A percentile compares a stretch with the other conserved stretches of the same genome.
Conservation (phyloP, 2,113 vertebrate genomes). For the Stercorarius parasiticus region DNA sequence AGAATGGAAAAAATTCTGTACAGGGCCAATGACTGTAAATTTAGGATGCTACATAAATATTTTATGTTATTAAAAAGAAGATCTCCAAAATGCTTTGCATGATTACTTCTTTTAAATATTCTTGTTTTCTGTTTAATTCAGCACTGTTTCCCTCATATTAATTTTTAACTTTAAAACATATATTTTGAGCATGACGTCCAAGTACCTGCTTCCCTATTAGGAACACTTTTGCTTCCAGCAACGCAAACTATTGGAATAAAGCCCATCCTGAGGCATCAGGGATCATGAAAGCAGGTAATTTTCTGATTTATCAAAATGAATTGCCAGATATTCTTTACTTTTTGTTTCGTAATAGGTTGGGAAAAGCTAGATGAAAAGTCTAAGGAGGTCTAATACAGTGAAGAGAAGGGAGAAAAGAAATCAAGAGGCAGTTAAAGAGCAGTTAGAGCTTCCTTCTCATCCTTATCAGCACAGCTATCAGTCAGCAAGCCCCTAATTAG, state of each 20-base stretch:
- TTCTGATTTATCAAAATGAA: not conserved
- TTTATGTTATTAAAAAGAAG: not conserved
- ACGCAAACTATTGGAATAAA: not conserved
- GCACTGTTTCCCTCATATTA: not conserved
- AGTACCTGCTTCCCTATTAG: not conserved
- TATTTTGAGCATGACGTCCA: not conserved
- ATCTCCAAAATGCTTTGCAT: not conserved
- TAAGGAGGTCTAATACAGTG: not conserved
- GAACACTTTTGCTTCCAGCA: not conserved
- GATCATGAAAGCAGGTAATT: not conserved
- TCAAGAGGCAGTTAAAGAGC: slow-evolving; percentile 41
- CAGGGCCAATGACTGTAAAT: not conserved
- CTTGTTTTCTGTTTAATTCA: not conserved
- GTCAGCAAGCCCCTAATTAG: slow-evolving; percentile 26
- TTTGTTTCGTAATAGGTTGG: not conserved
- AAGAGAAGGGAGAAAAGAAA: not conserved
- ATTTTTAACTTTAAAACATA: not conserved
- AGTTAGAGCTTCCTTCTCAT: slow-evolving; percentile 25
- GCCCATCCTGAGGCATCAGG: not conserved
- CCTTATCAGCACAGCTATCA: slow-evolving; percentile 51
- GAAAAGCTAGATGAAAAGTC: not conserved
- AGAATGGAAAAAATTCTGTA: not conserved
- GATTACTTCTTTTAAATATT: not conserved
- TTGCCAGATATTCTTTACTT: not conserved
- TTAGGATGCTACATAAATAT: not conserved